phyloP scores from a whole-genome alignment of 2,797 vertebrate genomes.

The Discoglossus pictus region DNA sequence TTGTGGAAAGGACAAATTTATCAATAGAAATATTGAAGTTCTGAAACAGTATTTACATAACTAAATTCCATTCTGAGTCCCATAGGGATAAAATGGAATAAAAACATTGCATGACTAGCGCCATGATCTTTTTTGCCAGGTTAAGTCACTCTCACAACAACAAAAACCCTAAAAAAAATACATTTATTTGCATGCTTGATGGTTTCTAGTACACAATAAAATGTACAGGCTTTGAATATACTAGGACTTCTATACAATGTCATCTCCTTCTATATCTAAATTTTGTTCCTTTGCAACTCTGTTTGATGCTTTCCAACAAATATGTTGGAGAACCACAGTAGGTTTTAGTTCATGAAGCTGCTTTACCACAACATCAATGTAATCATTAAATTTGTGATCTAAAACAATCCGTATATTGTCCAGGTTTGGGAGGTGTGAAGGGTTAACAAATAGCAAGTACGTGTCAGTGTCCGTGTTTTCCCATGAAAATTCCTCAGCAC shows the following conservation, averaged over 20 bases:
- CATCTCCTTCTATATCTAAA: constrained; percentile 58
- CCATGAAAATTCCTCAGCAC: constrained; percentile 61
- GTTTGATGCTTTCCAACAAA: constrained; percentile 61
- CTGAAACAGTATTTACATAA: constrained; percentile 77
- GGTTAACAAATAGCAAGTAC: constrained; percentile 84
- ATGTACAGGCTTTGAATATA: constrained; percentile 58
- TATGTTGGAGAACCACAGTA: constrained; percentile 77
- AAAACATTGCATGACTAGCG: constrained; percentile 79
- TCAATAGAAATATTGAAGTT: constrained; percentile 74
- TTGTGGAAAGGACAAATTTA: constrained; percentile 69
- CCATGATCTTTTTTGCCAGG: constrained; percentile 78
- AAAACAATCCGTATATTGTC: constrained; percentile 85
- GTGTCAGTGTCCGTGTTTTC: constrained; percentile 71
- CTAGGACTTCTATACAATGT: constrained; percentile 62
- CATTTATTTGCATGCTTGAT: constrained; percentile 97
- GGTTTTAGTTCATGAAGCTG: constrained; percentile 95
- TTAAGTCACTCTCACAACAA: constrained; percentile 77
- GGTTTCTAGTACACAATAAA: constrained; percentile 72
- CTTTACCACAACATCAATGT: constrained; percentile 77
- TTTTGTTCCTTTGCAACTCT: constrained; percentile 63
- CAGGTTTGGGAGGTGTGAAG: constrained; percentile 77
- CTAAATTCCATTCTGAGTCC: constrained; percentile 81
- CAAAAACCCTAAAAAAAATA: constrained; percentile 73
- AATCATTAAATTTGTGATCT: constrained; percentile 76
- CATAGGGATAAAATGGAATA: constrained; percentile 85